phyloP scores from a whole-genome alignment of 2,888 invertebrate genomes.

The Notodonta dromedarius region DNA sequence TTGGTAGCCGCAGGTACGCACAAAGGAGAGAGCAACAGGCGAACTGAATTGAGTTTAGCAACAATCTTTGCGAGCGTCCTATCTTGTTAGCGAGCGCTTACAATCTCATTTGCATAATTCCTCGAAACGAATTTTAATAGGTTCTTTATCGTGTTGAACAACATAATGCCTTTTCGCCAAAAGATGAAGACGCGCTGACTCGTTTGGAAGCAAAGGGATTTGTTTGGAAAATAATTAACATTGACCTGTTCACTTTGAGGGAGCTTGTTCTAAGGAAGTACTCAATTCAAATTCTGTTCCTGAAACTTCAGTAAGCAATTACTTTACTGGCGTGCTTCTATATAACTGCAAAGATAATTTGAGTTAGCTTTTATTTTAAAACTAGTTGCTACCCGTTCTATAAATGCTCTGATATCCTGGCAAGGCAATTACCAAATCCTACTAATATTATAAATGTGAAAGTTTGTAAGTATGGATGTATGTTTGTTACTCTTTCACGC shows the following conservation, averaged over 20 bases:
- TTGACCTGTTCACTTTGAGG: constrained; percentile 25
- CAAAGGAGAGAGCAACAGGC: constrained; percentile 62
- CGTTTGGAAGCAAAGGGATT: constrained; percentile 45
- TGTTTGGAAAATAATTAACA: constrained; percentile 50
- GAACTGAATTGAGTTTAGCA: constrained; percentile 66
- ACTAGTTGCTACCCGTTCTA: too few relatives aligned
- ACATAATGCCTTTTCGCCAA: constrained; percentile 60
- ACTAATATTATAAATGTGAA: too few relatives aligned
- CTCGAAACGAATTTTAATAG: constrained; percentile 72
- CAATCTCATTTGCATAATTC: constrained; percentile 78
- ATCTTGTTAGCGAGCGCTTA: constrained; percentile 69
- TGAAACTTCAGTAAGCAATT: too few relatives aligned
- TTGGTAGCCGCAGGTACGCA: constrained; percentile 32
- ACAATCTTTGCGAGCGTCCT: constrained; percentile 69
- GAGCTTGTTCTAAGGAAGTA: constrained; percentile 4
- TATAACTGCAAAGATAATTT: too few relatives aligned
- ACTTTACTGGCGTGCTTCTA: too few relatives aligned
- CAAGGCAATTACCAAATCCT: too few relatives aligned
- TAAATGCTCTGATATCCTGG: too few relatives aligned
- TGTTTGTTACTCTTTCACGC: too few relatives aligned
- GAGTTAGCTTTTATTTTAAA: too few relatives aligned
- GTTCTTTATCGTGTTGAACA: constrained; percentile 70
- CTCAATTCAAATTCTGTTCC: not conserved
- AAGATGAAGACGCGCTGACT: constrained; percentile 40
- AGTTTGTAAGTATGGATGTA: too few relatives aligned